phyloP scores from a whole-genome alignment of 1,140 invertebrate genomes.

The Colletes latitarsis region DNA sequence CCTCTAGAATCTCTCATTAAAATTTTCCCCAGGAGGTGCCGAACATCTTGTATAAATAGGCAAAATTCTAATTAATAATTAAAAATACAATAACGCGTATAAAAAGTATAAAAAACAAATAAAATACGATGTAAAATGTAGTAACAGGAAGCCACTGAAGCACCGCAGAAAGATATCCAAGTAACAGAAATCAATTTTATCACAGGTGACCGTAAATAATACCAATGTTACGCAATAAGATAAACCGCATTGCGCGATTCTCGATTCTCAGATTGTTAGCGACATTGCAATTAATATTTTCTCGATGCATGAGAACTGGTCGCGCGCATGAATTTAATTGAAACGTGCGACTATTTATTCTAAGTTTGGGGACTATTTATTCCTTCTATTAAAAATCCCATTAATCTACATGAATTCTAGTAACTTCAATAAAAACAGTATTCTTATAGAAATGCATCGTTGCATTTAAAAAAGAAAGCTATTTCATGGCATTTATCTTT shows the following conservation, averaged over 20 bases:
- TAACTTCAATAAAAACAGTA: too few species aligned
- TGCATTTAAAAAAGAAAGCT: too few species aligned
- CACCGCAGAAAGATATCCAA: slow-evolving; percentile 18
- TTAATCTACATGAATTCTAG: too few species aligned
- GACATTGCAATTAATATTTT: background rate
- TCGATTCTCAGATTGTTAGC: background rate
- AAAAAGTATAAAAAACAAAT: background rate
- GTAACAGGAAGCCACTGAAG: slow-evolving; percentile 6
- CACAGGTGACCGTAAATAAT: slow-evolving; percentile 17
- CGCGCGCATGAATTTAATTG: background rate
- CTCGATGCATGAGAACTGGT: background rate
- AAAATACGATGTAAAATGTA: background rate
- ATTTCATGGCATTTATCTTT: too few species aligned
- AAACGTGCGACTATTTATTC: background rate
- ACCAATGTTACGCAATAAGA: slow-evolving; percentile 18
- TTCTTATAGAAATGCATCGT: too few species aligned
- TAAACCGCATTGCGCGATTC: slow-evolving; percentile 8
- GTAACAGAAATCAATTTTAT: slow-evolving; percentile 32
- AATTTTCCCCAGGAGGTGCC: too few species aligned
- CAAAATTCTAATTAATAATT: too few species aligned
- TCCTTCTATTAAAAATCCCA: too few species aligned
- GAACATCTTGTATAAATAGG: too few species aligned
- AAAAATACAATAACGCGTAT: background rate
- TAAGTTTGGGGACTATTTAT: too few species aligned
- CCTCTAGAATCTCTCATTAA: too few species aligned